Evolutionary conservation across 2,797 vertebrate genomes (phyloP).

Genomic region (Glossophaga mutica): DNA sequence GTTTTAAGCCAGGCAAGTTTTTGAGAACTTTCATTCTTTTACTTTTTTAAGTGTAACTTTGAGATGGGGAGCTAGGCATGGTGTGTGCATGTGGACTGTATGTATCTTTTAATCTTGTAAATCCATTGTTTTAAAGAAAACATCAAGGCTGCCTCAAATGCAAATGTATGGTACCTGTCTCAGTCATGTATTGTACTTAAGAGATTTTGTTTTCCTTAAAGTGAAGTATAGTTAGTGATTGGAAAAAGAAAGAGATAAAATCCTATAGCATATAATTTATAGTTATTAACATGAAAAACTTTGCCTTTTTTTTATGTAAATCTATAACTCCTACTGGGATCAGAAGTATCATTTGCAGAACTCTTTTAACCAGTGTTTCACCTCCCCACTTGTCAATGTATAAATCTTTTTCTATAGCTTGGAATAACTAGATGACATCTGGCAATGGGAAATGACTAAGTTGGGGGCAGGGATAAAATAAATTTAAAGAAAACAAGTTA

Average conservation of each 20-base stretch:
- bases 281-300: constrained; percentile 73
- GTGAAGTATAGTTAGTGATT: constrained; percentile 66
- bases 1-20: constrained; percentile 32
- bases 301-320: constrained; percentile 50
- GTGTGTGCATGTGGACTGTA: constrained; percentile 29
- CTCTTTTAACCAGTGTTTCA: constrained; percentile 79
- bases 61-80: neutral
- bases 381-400: constrained; percentile 80
- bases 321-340: constrained; percentile 80
- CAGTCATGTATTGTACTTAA: constrained; percentile 53
- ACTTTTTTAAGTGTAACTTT: neutral
- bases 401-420: constrained; percentile 81
- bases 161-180: constrained; percentile 56
- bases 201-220: constrained; percentile 66
- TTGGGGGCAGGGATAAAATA: neutral
- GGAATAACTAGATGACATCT: constrained; percentile 78
- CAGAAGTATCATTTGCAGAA: constrained; percentile 81
- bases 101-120: constrained; percentile 69
- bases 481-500: constrained; percentile 53
- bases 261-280: constrained; percentile 77
- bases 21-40: neutral
- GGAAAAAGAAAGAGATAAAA: constrained; percentile 65
- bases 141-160: constrained; percentile 36
- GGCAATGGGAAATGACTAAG: constrained; percentile 42
- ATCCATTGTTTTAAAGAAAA: constrained; percentile 60